phyloP scores from a whole-genome alignment of 92 coral and sea anemone genomes.

The Siderastrea siderea region DNA sequence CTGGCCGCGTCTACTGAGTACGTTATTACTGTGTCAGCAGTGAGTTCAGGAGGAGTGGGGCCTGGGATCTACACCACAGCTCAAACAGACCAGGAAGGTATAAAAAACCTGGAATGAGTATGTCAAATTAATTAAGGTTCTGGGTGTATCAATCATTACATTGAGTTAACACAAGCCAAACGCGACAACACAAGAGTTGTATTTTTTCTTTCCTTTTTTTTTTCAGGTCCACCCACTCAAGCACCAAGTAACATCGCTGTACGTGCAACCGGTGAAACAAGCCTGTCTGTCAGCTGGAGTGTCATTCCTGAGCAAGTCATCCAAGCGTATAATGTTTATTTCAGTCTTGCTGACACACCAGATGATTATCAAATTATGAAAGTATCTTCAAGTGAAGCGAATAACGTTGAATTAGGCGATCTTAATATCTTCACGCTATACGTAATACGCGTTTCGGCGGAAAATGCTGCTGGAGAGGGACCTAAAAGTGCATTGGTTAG shows the following conservation, averaged over 20 bases:
- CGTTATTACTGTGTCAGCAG: constrained; percentile 23
- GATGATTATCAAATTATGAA: background rate
- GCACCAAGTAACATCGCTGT: constrained; percentile 17
- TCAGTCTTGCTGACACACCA: background rate
- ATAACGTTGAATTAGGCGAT: background rate
- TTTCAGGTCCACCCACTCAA: background rate
- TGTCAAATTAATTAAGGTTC: too few species aligned
- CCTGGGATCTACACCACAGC: constrained; percentile 30
- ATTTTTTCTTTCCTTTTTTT: background rate
- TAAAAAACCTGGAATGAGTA: background rate
- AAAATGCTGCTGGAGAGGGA: constrained; percentile 1
- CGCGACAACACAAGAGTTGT: background rate
- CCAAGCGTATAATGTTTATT: background rate
- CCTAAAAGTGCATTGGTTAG: constrained; percentile 21
- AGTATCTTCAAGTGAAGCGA: background rate
- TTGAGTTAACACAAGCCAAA: too few species aligned
- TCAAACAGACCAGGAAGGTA: constrained; percentile 51
- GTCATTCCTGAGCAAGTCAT: background rate
- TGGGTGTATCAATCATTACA: too few species aligned
- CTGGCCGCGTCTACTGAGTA: constrained; percentile 24
- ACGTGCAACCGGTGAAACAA: constrained; percentile 14
- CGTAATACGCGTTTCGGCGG: constrained; percentile 22
- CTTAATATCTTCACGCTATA: constrained; percentile 19
- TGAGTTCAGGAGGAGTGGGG: constrained; percentile 2
- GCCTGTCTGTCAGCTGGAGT: constrained; percentile 45